Percentiles rank a stretch among this genome's conserved stretches.
These are phyloP conservation scores for Tipula lateralis DNA, from an alignment of 2,888 invertebrate species.

Conservation along the genomic window DNA sequence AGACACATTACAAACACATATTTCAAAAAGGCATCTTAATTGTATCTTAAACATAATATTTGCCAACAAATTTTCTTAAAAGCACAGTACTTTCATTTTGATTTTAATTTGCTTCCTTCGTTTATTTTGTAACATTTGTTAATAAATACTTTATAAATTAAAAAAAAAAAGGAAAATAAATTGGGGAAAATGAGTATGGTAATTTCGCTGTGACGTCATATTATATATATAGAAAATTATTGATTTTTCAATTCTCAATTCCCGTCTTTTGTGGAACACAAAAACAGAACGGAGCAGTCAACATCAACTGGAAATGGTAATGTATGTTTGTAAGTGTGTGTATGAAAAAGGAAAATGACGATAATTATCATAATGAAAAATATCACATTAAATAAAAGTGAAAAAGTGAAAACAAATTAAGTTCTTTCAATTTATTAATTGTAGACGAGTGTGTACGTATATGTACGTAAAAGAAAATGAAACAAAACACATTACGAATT, in stretches of 20 bases:
- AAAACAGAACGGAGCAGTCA: not conserved
- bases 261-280: not conserved
- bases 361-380: not conserved
- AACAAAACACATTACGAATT: not conserved
- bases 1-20: not conserved
- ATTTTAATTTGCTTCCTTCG: not conserved
- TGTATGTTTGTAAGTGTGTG: too few species aligned
- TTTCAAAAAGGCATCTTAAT: not conserved
- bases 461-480: not conserved
- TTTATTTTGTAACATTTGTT: not conserved
- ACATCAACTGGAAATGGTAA: not conserved
- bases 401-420: not conserved
- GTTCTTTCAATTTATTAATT: not conserved
- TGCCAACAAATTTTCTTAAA: not conserved
- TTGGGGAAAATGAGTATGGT: not conserved
- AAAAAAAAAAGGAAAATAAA: not conserved
- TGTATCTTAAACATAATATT: not conserved
- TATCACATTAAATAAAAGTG: not conserved
- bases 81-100: not conserved
- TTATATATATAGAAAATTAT: not conserved
- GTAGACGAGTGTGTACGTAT: not conserved
- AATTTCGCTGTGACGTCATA: not conserved
- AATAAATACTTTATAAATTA: constrained; percentile 15
- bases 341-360: not conserved
- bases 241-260: not conserved